These are phyloP conservation scores for Patagioenas fasciata DNA, from an alignment of 2,113 vertebrate species.

Conservation along the genomic window DNA sequence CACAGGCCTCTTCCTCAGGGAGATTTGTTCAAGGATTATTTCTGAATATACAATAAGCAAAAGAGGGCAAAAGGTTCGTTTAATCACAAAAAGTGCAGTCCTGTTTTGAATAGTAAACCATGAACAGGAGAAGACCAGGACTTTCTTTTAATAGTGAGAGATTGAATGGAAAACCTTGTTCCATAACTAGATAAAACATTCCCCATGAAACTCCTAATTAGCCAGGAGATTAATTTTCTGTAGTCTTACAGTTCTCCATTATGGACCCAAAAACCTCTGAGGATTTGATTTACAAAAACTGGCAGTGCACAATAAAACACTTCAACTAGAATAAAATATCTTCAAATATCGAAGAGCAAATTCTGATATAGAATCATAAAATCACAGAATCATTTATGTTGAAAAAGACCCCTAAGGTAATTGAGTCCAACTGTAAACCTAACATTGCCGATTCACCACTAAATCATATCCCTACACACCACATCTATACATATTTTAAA, in stretches of 20 bases:
- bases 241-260: neutral
- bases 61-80: neutral
- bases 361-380: neutral
- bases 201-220: neutral
- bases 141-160: neutral
- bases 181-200: neutral
- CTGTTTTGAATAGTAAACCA: neutral
- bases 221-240: neutral
- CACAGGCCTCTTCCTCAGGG: neutral
- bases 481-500: too few species aligned
- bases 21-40: constrained; percentile 11
- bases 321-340: neutral
- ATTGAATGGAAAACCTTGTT: neutral
- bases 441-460: too few species aligned
- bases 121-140: neutral
- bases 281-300: neutral
- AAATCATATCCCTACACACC: too few species aligned
- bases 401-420: too few species aligned
- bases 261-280: neutral
- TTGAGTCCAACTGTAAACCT: too few species aligned
- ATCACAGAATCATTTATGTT: too few species aligned
- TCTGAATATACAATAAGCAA: neutral
- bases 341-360: neutral
- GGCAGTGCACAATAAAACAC: neutral
- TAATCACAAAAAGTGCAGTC: neutral